Conservation (phyloP, 2,888 invertebrate species). For the Escarpia spicata region DNA sequence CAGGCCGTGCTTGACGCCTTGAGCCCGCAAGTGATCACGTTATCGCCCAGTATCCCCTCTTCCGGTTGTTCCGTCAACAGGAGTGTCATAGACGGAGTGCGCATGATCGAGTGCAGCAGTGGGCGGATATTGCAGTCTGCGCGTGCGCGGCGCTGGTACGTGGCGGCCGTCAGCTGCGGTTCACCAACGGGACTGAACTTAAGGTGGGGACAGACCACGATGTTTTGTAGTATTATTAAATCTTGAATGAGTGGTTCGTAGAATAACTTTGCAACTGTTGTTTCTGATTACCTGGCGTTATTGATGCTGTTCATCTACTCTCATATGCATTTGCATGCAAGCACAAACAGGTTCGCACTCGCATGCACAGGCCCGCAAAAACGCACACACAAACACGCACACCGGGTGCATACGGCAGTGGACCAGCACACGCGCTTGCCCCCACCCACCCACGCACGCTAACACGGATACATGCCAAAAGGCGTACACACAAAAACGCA, state of each 20-base stretch:
- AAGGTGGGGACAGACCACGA: not conserved
- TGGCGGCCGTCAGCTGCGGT: constrained; percentile 41
- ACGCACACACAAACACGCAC: no score
- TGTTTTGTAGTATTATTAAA: not conserved
- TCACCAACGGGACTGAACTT: constrained; percentile 40
- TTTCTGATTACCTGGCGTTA: no score
- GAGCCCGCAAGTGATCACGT: constrained; percentile 39
- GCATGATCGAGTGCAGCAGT: constrained; percentile 36
- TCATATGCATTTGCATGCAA: no score
- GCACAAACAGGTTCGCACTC: no score
- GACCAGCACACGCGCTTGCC: no score
- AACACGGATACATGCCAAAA: no score
- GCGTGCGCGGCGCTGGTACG: constrained; percentile 37
- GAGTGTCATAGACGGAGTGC: constrained; percentile 17
- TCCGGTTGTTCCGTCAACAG: constrained; percentile 38
- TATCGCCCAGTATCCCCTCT: constrained; percentile 34
- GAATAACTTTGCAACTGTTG: no score
- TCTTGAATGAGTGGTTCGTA: not conserved
- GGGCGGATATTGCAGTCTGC: constrained; percentile 40
- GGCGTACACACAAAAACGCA: no score
- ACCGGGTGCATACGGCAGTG: no score
- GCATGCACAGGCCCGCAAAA: no score
- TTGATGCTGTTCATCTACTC: no score
- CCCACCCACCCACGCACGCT: no score
- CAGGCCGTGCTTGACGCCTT: constrained; percentile 38